Evolutionary conservation across 2,113 vertebrate species (phyloP), one percentile per base, ranked within the genome.

Genomic region (Pachypanchax playfairii): DNA sequence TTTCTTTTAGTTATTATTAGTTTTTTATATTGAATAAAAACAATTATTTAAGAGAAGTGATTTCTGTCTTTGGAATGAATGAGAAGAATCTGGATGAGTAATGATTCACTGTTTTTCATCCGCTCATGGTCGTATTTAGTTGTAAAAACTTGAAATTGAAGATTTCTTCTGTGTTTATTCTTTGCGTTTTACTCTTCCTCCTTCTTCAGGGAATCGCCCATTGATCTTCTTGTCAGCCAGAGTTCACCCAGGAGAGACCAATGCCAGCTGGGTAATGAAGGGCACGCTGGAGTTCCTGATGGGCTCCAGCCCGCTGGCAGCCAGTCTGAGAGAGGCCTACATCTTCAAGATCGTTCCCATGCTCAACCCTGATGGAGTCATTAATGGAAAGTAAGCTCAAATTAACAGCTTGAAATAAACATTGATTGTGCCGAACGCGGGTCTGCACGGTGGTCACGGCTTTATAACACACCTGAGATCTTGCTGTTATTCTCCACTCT

Each of bases 201-300:
- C 22, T 24, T 57, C 68, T 73, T 53, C 80, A 99, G 97, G 94
- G 85, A 98, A 95, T 83, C 95, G 97, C 41, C 96, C 96, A 44
- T 94, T 98, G 35, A 71, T 99, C 91, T 98, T 99, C 85, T 88
- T 99, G n/a, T 94, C 94, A 36, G 92, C 96, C 52, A 92, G 97
- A 79, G 97, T 99, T 21, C 97, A 99, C 91, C 97, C 97, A 38
- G 97, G 97, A 80, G 97, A 99, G 88, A 99, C 96, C 54, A 99
- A 99, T 10, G 91, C 97, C 70, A 99, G 97, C 87, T 99, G 97
- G 97, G 96, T 99, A 82, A 99, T 99, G 97, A 98, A 99, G 86
- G 97, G 97, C 81, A 97, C 95, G 0, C 80, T 99, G 91, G 97
- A 99, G 79, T 98, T 95, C 83, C 93, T 99, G 84, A 95, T 98